Conservation (phyloP, 2,113 vertebrate genomes). For the Bubo blakistoni region DNA sequence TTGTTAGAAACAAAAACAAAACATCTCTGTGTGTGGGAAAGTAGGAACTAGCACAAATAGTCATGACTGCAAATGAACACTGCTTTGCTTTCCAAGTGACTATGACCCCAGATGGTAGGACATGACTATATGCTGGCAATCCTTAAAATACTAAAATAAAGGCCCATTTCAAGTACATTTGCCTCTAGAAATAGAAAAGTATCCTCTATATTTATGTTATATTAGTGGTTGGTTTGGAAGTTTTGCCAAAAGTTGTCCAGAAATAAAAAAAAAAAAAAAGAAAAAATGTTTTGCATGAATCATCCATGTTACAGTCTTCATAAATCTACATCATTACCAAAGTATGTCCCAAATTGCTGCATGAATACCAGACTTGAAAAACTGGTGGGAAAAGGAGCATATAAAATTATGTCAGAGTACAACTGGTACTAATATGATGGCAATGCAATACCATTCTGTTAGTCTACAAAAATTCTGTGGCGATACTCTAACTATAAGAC, state of each 20-base stretch:
- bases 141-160: slow-evolving; percentile 46
- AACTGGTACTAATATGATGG: slow-evolving; percentile 37
- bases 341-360: slow-evolving; percentile 70
- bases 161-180: slow-evolving; percentile 41
- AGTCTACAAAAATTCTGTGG: slow-evolving; percentile 14
- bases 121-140: neutral
- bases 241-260: slow-evolving; percentile 50
- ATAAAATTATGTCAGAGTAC: slow-evolving; percentile 69
- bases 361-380: slow-evolving; percentile 61
- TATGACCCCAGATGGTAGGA: neutral
- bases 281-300: slow-evolving; percentile 62
- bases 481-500: neutral
- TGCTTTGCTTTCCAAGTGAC: neutral
- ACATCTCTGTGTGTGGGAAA: neutral
- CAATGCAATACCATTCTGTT: slow-evolving; percentile 14
- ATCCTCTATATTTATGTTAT: slow-evolving; percentile 70
- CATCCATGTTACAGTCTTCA: slow-evolving; percentile 61
- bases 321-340: slow-evolving; percentile 73
- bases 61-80: neutral
- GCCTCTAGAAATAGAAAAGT: slow-evolving; percentile 72
- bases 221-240: slow-evolving; percentile 66
- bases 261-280: slow-evolving; percentile 14
- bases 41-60: neutral
- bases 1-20: neutral
- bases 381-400: slow-evolving; percentile 20